Conservation (phyloP, 2,888 invertebrate species). For the Cephonodes hylas region DNA sequence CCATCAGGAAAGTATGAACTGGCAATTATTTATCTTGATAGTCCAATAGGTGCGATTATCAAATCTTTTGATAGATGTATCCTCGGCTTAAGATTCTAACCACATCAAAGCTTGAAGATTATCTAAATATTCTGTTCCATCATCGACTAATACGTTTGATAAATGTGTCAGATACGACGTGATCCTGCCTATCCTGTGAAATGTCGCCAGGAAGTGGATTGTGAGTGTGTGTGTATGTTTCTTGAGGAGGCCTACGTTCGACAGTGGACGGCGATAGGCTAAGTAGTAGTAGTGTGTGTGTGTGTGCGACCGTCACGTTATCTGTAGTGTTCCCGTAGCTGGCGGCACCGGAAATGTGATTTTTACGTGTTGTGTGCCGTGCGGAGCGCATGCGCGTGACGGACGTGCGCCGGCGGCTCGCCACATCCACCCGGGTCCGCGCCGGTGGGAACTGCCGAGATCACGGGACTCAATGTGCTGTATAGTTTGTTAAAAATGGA, state of each 20-base stretch:
- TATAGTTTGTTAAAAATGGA: no score
- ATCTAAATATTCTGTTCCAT: background rate
- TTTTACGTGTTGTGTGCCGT: constrained; percentile 23
- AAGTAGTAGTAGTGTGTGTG: background rate
- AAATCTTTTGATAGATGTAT: no score
- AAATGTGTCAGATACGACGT: constrained; percentile 8
- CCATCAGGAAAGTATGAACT: no score
- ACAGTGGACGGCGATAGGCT: no score
- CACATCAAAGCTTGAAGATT: background rate
- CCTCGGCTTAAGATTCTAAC: background rate
- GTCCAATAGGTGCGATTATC: no score
- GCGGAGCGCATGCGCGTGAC: constrained; percentile 19
- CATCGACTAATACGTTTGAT: constrained; percentile 5
- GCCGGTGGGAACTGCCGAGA: background rate
- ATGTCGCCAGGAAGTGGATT: background rate
- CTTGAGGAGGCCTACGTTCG: no score
- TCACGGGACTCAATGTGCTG: background rate
- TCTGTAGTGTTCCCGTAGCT: constrained; percentile 14
- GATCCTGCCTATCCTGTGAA: background rate
- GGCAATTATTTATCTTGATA: no score
- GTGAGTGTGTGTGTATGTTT: background rate
- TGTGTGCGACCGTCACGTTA: background rate
- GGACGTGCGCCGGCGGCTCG: constrained; percentile 2
- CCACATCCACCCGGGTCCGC: background rate
- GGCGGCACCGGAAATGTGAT: constrained; percentile 36